Evolutionary conservation across 2,888 invertebrate genomes (phyloP).

Genomic region (Drosophila neutralis): DNA sequence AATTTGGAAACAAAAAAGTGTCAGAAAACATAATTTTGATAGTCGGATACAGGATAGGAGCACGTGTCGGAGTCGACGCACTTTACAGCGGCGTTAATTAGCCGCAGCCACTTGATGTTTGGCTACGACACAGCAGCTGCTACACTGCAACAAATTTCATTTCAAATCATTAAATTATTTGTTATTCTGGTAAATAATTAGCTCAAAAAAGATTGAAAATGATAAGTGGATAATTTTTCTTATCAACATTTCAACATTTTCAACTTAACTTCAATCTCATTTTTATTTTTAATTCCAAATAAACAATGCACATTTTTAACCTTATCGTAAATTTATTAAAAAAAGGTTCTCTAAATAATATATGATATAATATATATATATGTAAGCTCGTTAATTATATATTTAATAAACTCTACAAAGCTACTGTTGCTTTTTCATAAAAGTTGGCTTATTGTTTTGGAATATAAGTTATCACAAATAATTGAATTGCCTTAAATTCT

Average conservation of each 20-base stretch:
- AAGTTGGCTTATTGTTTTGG: not conserved
- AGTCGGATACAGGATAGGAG: conserved; percentile 37
- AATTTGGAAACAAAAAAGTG: conserved; percentile 72
- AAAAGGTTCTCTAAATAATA: not conserved
- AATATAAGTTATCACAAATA: not conserved
- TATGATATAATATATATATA: not conserved
- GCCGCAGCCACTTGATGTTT: conserved; percentile 74
- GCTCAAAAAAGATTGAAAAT: not conserved
- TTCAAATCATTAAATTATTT: not conserved
- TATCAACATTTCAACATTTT: not conserved
- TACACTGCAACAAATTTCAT: not conserved
- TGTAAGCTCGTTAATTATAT: not conserved
- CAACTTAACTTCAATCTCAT: not conserved
- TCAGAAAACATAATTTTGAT: conserved; percentile 69
- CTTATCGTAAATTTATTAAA: not conserved
- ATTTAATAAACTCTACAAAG: not conserved
- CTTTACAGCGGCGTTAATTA: conserved; percentile 78
- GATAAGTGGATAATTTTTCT: not conserved
- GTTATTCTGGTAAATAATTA: not conserved
- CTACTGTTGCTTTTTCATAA: not conserved
- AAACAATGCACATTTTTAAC: not conserved
- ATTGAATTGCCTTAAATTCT: not conserved
- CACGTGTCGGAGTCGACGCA: conserved; percentile 61
- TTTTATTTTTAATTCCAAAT: not conserved
- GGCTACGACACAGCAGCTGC: conserved; percentile 46